phyloP scores from a whole-genome alignment of 2,888 invertebrate species.

The Noctua comes region DNA sequence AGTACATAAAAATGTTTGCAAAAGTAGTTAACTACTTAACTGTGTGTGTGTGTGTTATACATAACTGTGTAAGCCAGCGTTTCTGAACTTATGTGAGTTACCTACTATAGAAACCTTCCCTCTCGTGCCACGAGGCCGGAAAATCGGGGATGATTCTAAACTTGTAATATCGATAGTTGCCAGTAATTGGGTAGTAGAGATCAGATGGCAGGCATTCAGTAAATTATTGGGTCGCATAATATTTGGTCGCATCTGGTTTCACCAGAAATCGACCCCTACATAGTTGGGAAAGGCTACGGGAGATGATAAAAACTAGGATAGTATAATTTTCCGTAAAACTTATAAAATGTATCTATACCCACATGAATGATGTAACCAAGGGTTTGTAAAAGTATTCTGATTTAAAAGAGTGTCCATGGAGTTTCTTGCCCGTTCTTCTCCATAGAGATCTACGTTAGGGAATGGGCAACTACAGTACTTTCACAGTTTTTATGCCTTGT shows the following conservation, averaged over 20 bases:
- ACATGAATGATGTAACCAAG: no score
- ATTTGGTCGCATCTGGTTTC: conserved; percentile 14
- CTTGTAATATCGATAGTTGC: conserved; percentile 3
- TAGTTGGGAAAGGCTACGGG: background rate
- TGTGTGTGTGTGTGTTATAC: no score
- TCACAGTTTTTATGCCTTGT: no score
- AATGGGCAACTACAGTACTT: no score
- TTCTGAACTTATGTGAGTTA: background rate
- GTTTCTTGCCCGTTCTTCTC: no score
- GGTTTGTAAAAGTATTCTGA: no score
- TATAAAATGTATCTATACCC: no score
- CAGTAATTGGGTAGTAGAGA: conserved; percentile 14
- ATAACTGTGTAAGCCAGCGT: no score
- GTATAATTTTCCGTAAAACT: background rate
- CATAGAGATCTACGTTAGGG: no score
- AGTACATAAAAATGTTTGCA: no score
- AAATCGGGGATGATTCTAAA: background rate
- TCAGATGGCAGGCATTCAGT: conserved; percentile 11
- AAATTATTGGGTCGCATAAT: background rate
- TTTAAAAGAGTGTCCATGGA: no score
- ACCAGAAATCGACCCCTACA: background rate
- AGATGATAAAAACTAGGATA: background rate
- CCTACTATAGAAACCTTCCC: background rate
- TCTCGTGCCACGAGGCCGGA: background rate
- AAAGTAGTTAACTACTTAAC: no score